Evolutionary conservation across 2,888 invertebrate genomes (phyloP).

Genomic region (Crossocerus cetratus): DNA sequence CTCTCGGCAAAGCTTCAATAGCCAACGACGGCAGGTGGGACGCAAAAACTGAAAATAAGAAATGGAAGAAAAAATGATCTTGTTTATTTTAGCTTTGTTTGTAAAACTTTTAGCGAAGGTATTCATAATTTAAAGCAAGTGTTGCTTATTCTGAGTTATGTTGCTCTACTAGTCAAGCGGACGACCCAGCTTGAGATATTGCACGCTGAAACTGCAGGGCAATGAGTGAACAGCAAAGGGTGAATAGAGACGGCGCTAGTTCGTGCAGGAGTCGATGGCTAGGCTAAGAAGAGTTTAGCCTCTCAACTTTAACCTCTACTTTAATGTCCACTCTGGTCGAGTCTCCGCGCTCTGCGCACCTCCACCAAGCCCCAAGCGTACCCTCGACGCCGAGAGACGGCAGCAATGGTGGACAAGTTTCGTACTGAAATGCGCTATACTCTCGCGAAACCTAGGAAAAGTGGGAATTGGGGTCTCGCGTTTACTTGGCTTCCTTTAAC

Average conservation of each 20-base stretch:
- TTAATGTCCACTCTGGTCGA: conserved; percentile 24
- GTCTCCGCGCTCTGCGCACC: not conserved
- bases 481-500: conserved; percentile 11
- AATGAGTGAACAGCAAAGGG: no score
- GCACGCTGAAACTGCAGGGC: conserved; percentile 4
- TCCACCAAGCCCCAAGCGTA: not conserved
- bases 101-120: no score
- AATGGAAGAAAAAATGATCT: no score
- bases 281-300: not conserved
- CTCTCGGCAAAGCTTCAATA: no score
- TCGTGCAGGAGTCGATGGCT: conserved; percentile 10
- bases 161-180: no score
- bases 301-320: conserved; percentile 26
- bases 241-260: conserved; percentile 9
- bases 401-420: conserved; percentile 1
- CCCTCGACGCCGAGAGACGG: no score
- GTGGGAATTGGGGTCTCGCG: conserved; percentile 21
- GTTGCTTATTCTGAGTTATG: no score
- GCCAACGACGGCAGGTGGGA: no score
- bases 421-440: conserved; percentile 12
- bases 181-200: not conserved
- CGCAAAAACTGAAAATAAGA: no score
- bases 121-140: no score
- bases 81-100: no score
- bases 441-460: conserved; percentile 12